These are phyloP conservation scores for Augiades crinisus DNA, from an alignment of 2,888 invertebrate species.

Conservation along the genomic window DNA sequence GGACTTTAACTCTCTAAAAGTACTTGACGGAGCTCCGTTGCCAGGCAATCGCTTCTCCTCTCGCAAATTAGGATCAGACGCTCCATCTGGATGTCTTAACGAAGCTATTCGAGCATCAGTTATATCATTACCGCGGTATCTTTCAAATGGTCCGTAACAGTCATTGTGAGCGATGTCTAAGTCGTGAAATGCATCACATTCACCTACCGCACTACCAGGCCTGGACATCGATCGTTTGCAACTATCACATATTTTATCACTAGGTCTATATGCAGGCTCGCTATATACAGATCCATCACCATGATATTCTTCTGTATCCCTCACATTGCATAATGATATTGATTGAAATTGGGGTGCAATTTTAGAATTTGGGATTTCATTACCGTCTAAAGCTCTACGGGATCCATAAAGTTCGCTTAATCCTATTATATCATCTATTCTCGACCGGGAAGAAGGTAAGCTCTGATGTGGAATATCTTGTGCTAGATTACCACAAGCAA, in stretches of 20 bases:
- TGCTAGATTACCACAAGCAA: slow-evolving; percentile 52
- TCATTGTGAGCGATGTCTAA: slow-evolving; percentile 77
- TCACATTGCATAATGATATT: slow-evolving; percentile 85
- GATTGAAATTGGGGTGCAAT: slow-evolving; percentile 86
- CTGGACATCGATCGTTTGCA: slow-evolving; percentile 87
- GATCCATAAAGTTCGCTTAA: slow-evolving; percentile 91
- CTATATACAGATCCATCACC: slow-evolving; percentile 92
- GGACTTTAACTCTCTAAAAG: slow-evolving; percentile 81
- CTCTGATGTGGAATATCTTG: slow-evolving; percentile 69
- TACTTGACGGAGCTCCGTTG: slow-evolving; percentile 82
- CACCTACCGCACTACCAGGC: slow-evolving; percentile 85
- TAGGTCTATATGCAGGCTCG: slow-evolving; percentile 89
- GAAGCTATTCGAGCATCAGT: slow-evolving; percentile 84
- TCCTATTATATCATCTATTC: slow-evolving; percentile 91
- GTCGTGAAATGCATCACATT: slow-evolving; percentile 83
- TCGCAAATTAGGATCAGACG: slow-evolving; percentile 94
- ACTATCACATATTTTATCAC: slow-evolving; percentile 89
- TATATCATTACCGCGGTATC: slow-evolving; percentile 80
- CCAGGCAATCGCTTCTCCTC: slow-evolving; percentile 85
- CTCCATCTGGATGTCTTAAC: slow-evolving; percentile 94
- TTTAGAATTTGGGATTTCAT: slow-evolving; percentile 76
- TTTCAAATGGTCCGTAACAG: slow-evolving; percentile 82
- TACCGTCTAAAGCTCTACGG: slow-evolving; percentile 87
- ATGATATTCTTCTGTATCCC: slow-evolving; percentile 84
- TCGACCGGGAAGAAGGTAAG: slow-evolving; percentile 69